Evolutionary conservation across 2,113 vertebrate genomes (phyloP).

Genomic region (Notarius quadriscutis): DNA sequence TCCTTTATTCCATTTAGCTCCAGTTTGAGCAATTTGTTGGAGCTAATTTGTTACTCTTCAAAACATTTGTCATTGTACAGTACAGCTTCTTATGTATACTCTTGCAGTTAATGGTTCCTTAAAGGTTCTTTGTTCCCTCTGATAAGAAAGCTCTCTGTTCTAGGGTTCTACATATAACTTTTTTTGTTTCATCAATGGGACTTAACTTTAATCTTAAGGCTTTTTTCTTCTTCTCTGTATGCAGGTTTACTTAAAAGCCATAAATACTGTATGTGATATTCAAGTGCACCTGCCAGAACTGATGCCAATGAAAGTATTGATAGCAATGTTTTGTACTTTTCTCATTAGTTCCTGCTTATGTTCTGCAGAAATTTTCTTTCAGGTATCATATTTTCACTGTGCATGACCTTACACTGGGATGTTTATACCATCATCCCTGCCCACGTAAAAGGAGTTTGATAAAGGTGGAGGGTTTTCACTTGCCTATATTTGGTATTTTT

Average conservation of each 20-base stretch:
- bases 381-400: not conserved
- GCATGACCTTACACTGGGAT: not conserved
- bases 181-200: not conserved
- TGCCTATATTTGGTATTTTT: conserved; percentile 20
- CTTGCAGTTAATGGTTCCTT: not conserved
- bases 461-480: not conserved
- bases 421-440: not conserved
- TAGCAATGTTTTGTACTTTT: not conserved
- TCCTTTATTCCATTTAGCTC: not conserved
- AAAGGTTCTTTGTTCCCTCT: not conserved
- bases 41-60: not conserved
- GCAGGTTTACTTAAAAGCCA: not conserved
- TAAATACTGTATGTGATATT: not conserved
- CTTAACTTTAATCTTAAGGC: not conserved
- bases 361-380: not conserved
- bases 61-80: not conserved
- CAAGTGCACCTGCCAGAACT: not conserved
- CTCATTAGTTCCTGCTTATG: not conserved
- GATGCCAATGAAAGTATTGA: not conserved
- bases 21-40: not conserved
- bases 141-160: not conserved
- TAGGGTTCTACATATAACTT: not conserved
- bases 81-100: not conserved
- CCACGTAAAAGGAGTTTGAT: not conserved
- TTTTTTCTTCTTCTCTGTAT: not conserved